These are phyloP conservation scores for Carcina quercana DNA, from an alignment of 2,888 invertebrate species.

Conservation along the genomic window DNA sequence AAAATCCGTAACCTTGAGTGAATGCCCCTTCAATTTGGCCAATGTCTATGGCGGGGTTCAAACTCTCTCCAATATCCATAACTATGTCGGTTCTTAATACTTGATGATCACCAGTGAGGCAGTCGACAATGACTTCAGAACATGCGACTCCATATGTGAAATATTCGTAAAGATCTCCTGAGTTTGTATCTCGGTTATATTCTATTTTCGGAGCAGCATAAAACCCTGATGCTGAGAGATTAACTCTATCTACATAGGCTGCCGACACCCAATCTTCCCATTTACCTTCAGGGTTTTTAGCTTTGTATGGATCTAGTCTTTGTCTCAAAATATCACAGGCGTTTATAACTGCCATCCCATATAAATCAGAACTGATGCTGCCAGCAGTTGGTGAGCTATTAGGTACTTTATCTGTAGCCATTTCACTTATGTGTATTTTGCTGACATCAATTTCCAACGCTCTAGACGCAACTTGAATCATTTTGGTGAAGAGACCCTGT, in stretches of 20 bases:
- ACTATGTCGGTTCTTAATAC: constrained; percentile 89
- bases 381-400: constrained; percentile 88
- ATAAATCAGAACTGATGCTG: constrained; percentile 85
- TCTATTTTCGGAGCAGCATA: constrained; percentile 80
- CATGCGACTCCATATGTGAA: constrained; percentile 87
- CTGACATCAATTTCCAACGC: constrained; percentile 75
- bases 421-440: constrained; percentile 82
- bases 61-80: constrained; percentile 91
- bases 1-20: constrained; percentile 90
- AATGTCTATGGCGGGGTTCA: constrained; percentile 93
- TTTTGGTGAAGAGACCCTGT: constrained; percentile 92
- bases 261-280: constrained; percentile 87
- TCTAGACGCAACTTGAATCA: constrained; percentile 87
- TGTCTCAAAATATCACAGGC: constrained; percentile 81
- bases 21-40: constrained; percentile 94
- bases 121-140: constrained; percentile 90
- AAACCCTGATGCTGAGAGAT: constrained; percentile 83
- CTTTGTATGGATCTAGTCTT: constrained; percentile 79
- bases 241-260: constrained; percentile 81
- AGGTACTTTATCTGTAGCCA: constrained; percentile 87
- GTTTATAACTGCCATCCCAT: constrained; percentile 86
- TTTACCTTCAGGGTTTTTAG: constrained; percentile 77
- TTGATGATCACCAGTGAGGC: constrained; percentile 90
- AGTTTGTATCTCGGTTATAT: constrained; percentile 76
- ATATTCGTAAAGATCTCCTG: constrained; percentile 82